Conservation (phyloP, 2,113 vertebrate species). For the Rhabdomys dilectus region DNA sequence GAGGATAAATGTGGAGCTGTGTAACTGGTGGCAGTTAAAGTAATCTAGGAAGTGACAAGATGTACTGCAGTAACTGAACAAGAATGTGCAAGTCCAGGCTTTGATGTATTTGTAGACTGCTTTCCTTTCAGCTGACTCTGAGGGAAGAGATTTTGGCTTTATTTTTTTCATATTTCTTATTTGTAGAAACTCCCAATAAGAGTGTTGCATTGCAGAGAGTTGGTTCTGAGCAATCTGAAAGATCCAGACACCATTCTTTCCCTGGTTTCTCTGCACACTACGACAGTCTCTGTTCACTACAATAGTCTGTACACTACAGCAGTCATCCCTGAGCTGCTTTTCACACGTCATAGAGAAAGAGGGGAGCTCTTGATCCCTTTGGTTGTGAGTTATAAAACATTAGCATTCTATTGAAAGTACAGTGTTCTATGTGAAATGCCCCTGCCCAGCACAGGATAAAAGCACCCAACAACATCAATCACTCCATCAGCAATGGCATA, state of each 20-base stretch:
- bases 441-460: neutral
- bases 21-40: neutral
- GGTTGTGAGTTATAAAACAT: neutral
- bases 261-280: neutral
- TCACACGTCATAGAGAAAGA: neutral
- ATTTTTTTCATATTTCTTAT: neutral
- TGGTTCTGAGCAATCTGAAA: neutral
- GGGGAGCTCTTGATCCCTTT: neutral
- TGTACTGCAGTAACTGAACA: neutral
- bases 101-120: constrained; percentile 9
- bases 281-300: no score
- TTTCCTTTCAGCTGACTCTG: constrained; percentile 59
- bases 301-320: neutral
- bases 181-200: neutral
- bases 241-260: neutral
- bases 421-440: neutral
- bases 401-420: neutral
- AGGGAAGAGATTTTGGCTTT: neutral
- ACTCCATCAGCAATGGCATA: neutral
- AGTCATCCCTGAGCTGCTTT: neutral
- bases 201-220: neutral
- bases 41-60: neutral
- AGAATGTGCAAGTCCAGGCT: neutral
- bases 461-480: neutral
- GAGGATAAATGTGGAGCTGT: neutral